Evolutionary conservation across 2,113 vertebrate species (phyloP).

Genomic region (Microcebus murinus): DNA sequence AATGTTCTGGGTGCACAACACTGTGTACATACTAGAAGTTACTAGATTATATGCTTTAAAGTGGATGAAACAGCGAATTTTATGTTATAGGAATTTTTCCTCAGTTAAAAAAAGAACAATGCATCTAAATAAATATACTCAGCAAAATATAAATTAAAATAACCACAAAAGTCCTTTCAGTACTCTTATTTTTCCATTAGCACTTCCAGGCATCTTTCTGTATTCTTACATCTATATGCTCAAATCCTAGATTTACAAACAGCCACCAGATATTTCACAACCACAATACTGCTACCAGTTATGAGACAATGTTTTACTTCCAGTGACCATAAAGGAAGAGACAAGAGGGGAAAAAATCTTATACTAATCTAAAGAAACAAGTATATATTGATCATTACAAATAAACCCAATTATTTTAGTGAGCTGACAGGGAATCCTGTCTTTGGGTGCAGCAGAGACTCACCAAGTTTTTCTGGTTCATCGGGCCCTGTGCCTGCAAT

Average conservation of each 20-base stretch:
- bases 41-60: background rate
- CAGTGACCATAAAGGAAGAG: background rate
- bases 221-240: background rate
- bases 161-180: background rate
- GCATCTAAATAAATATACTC: background rate
- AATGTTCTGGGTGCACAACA: background rate
- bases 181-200: background rate
- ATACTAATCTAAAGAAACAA: background rate
- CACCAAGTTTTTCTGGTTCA: conserved; percentile 94
- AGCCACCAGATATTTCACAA: background rate
- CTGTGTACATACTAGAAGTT: background rate
- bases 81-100: background rate
- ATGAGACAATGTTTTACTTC: background rate
- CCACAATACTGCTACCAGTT: background rate
- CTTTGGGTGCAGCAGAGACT: background rate
- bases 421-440: background rate
- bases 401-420: background rate
- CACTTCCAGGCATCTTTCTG: background rate
- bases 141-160: background rate
- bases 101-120: background rate
- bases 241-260: background rate
- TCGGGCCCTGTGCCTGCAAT: conserved; percentile 95
- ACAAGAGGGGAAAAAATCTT: background rate
- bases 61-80: background rate
- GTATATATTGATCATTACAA: background rate